A percentile compares a stretch with the other conserved stretches of the same genome.
phyloP scores from a whole-genome alignment of 2,888 invertebrate genomes.

The Sphaeridia pumilis region DNA sequence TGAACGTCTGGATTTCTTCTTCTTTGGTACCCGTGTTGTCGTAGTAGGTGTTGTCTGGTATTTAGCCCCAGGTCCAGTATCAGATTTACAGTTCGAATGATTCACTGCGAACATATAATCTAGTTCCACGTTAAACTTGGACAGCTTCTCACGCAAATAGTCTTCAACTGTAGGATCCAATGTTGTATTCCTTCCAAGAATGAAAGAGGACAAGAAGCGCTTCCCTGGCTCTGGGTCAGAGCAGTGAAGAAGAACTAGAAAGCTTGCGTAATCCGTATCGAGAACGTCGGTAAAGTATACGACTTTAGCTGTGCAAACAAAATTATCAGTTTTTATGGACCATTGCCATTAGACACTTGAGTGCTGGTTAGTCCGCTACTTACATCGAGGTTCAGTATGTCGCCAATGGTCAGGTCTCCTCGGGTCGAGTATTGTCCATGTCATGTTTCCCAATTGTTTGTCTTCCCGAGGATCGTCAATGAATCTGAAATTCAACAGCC shows the following conservation, averaged over 20 bases:
- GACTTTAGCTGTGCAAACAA: conserved; percentile 55
- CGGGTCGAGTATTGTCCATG: conserved; percentile 66
- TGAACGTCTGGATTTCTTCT: neutral
- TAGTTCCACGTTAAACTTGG: conserved; percentile 70
- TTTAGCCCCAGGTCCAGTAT: neutral
- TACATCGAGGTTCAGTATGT: conserved; percentile 73
- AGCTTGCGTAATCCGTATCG: conserved; percentile 70
- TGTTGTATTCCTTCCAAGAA: conserved; percentile 54
- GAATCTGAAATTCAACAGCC: conserved; percentile 41
- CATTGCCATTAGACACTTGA: neutral
- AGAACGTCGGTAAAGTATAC: conserved; percentile 77
- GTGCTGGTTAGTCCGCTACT: conserved; percentile 37
- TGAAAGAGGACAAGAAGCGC: conserved; percentile 68
- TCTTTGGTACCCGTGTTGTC: neutral
- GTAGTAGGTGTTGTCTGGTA: neutral
- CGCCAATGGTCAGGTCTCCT: conserved; percentile 71
- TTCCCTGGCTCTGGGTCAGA: conserved; percentile 55
- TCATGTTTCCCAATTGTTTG: conserved; percentile 68
- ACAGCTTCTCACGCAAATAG: conserved; percentile 63
- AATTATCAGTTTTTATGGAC: neutral
- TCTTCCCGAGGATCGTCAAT: conserved; percentile 67
- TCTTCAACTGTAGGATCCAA: conserved; percentile 54
- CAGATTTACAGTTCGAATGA: conserved; percentile 51
- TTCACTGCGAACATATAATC: conserved; percentile 72
- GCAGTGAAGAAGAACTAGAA: conserved; percentile 72